These are phyloP conservation scores for Falco punctatus DNA, from an alignment of 2,113 vertebrate species.

Conservation along the genomic window DNA sequence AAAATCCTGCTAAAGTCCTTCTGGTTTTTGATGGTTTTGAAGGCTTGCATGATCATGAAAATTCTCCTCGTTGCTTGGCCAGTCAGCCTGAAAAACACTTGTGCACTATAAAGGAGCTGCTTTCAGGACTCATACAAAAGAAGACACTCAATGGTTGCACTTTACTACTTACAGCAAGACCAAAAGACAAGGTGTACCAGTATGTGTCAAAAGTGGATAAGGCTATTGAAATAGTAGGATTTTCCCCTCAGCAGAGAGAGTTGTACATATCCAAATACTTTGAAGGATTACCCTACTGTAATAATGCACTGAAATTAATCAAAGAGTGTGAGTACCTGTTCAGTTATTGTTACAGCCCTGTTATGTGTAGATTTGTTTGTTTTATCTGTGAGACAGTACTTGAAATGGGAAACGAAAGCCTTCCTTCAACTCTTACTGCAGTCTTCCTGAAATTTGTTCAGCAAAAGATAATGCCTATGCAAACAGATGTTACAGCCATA, in stretches of 20 bases:
- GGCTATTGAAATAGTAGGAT: constrained; percentile 83
- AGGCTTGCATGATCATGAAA: constrained; percentile 80
- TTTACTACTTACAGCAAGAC: constrained; percentile 82
- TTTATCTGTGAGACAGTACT: constrained; percentile 71
- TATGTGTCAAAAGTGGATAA: constrained; percentile 81
- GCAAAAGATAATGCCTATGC: constrained; percentile 6
- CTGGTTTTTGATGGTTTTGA: constrained; percentile 91
- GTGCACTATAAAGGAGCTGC: constrained; percentile 77
- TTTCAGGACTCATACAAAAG: constrained; percentile 85
- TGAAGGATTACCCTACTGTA: background rate
- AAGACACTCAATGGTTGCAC: constrained; percentile 86
- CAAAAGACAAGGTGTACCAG: constrained; percentile 80
- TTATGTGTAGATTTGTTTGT: constrained; percentile 83
- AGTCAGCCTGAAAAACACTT: constrained; percentile 25
- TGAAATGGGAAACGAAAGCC: background rate
- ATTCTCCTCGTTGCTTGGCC: constrained; percentile 57
- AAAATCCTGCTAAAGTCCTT: constrained; percentile 81
- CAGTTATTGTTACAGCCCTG: constrained; percentile 84
- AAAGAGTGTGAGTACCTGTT: constrained; percentile 72
- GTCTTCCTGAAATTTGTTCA: constrained; percentile 77
- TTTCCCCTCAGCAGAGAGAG: constrained; percentile 78
- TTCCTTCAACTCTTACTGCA: constrained; percentile 85
- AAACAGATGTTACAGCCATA: background rate
- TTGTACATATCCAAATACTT: constrained; percentile 81
- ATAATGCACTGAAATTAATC: constrained; percentile 67